phyloP scores from a whole-genome alignment of 2,113 vertebrate genomes.

The Ameiurus melas region DNA sequence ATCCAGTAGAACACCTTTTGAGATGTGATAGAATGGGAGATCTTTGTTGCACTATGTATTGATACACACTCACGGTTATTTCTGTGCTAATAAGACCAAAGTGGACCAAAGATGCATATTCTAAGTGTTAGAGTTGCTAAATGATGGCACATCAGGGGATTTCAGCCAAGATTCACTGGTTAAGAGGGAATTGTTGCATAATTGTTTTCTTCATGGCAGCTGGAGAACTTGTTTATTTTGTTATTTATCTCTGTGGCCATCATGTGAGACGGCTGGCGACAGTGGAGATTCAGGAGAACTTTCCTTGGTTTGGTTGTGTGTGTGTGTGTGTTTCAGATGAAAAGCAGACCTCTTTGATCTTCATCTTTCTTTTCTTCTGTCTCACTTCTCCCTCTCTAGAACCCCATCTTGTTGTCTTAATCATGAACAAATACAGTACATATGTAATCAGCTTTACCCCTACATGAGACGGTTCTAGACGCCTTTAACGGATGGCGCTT shows the following conservation, averaged over 20 bases:
- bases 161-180: not conserved
- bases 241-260: constrained; percentile 38
- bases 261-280: constrained; percentile 35
- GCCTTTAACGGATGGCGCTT: not conserved
- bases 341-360: constrained; percentile 43
- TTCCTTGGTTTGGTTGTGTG: not conserved
- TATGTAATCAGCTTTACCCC: constrained; percentile 12
- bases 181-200: constrained; percentile 16
- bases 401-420: not conserved
- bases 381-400: not conserved
- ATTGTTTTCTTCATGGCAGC: constrained; percentile 9
- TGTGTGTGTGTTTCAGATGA: constrained; percentile 32
- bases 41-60: not conserved
- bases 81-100: not conserved
- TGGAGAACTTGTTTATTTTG: constrained; percentile 39
- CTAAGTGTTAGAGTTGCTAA: not conserved
- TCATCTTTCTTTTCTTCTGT: constrained; percentile 28
- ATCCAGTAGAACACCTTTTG: too few relatives aligned
- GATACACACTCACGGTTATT: constrained; percentile 12
- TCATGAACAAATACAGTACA: not conserved
- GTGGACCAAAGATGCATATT: not conserved
- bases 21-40: too few relatives aligned
- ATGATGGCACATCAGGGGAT: not conserved
- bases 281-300: not conserved
- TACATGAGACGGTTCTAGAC: not conserved